A percentile compares a stretch with the other conserved stretches of the same genome.
Evolutionary conservation across 2,797 vertebrate species (phyloP).

Genomic region (Allobates femoralis): DNA sequence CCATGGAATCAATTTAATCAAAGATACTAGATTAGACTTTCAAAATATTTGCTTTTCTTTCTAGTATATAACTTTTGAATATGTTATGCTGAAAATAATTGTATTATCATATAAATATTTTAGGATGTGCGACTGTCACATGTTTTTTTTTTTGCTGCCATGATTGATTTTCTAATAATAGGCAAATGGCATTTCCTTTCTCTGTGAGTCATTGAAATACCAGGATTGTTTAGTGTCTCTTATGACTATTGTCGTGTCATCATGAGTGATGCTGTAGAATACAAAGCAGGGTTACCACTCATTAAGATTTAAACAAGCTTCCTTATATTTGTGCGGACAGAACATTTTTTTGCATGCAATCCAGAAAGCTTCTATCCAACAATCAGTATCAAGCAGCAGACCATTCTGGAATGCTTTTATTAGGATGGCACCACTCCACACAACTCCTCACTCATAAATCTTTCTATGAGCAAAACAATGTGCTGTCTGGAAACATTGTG

Average conservation of each 20-base stretch:
- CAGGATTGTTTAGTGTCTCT: conserved; percentile 32
- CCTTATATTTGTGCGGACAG: conserved; percentile 40
- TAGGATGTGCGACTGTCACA: neutral
- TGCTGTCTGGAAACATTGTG: neutral
- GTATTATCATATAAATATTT: no score
- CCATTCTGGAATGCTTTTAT: conserved; percentile 37
- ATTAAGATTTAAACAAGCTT: conserved; percentile 17
- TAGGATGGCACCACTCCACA: conserved; percentile 11
- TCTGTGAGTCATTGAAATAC: conserved; percentile 29
- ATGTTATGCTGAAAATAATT: no score
- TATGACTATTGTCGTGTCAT: conserved; percentile 35
- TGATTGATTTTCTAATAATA: conserved; percentile 29
- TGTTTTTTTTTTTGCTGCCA: neutral
- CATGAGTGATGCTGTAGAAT: conserved; percentile 11
- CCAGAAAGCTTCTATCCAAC: neutral
- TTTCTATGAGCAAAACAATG: conserved; percentile 20
- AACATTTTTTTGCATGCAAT: conserved; percentile 28
- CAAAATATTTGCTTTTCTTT: no score
- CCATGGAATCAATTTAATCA: no score
- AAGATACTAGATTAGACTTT: no score
- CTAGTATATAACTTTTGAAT: no score
- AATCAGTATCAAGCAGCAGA: conserved; percentile 25
- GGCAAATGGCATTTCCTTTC: conserved; percentile 28
- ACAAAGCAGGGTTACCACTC: conserved; percentile 13
- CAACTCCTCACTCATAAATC: neutral